phyloP scores from a whole-genome alignment of 2,888 invertebrate species.

The Cantharis rustica region DNA sequence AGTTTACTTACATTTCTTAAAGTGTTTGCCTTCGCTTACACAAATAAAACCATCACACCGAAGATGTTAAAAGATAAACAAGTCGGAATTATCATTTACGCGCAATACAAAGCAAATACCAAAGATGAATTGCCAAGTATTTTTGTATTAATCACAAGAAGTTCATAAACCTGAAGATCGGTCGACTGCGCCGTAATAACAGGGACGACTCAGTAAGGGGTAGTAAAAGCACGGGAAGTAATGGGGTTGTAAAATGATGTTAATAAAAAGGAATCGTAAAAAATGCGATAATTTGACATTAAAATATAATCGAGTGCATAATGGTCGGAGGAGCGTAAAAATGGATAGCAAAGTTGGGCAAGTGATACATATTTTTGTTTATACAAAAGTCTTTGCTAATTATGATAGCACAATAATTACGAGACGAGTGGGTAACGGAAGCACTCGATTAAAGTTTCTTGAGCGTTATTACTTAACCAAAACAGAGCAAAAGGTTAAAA shows the following conservation, averaged over 20 bases:
- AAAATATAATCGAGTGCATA: not conserved
- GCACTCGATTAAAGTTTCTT: slow-evolving; percentile 23
- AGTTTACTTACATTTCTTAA: not conserved
- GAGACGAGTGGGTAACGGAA: slow-evolving; percentile 31
- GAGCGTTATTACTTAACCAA: slow-evolving; percentile 18
- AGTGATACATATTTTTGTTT: not conserved
- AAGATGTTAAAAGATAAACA: not conserved
- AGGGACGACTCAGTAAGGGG: not conserved
- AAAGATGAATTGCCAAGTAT: not conserved
- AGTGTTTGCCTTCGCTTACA: not conserved
- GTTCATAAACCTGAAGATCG: not conserved
- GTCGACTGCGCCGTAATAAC: not conserved
- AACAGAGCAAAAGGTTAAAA: slow-evolving; percentile 14
- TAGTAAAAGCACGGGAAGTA: not conserved
- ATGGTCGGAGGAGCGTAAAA: not conserved
- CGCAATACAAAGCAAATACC: not conserved
- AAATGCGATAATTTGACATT: not conserved
- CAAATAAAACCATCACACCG: not conserved
- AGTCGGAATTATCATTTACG: not conserved
- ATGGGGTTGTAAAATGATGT: not conserved
- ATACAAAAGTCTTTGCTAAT: not conserved
- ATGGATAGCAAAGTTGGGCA: not conserved
- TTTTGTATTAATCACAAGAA: not conserved
- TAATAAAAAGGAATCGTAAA: not conserved
- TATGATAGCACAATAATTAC: not conserved